Conservation (phyloP, 2,888 invertebrate genomes). For the Strigamia maritima region DNA sequence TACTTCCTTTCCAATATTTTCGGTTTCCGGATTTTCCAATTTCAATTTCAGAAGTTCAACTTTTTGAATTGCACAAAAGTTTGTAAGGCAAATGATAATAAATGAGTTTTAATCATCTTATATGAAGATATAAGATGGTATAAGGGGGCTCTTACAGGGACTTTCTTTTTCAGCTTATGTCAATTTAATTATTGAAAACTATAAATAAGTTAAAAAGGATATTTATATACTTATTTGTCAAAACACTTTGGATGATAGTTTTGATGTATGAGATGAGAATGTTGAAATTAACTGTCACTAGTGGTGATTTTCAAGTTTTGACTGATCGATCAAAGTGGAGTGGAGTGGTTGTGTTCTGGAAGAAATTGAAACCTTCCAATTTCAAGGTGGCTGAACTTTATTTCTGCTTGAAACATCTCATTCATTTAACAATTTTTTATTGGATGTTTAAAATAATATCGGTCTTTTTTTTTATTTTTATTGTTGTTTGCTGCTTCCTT, state of each 20-base stretch:
- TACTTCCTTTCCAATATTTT: not conserved
- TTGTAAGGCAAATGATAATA: not conserved
- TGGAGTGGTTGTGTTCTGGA: not conserved
- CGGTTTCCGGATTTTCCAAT: not conserved
- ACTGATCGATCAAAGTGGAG: not conserved
- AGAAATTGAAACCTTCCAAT: slow-evolving; percentile 30
- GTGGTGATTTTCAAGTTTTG: slow-evolving; percentile 26
- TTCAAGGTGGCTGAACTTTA: slow-evolving; percentile 21
- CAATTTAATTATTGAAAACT: not conserved
- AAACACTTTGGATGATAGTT: not conserved
- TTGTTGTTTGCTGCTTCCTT: too few species aligned
- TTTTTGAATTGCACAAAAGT: not conserved
- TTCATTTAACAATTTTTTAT: not conserved
- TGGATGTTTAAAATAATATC: not conserved
- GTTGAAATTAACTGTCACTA: slow-evolving; percentile 11
- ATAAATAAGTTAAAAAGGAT: not conserved
- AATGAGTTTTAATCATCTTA: not conserved
- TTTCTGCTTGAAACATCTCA: not conserved
- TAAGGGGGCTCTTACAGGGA: too few species aligned
- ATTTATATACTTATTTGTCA: not conserved
- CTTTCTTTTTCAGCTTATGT: too few species aligned
- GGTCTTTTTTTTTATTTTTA: too few species aligned
- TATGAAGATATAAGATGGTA: not conserved
- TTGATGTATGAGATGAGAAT: not conserved
- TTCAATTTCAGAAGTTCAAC: not conserved